These are phyloP conservation scores for Calidris pygmaea DNA, from an alignment of 2,113 vertebrate species.

Conservation along the genomic window DNA sequence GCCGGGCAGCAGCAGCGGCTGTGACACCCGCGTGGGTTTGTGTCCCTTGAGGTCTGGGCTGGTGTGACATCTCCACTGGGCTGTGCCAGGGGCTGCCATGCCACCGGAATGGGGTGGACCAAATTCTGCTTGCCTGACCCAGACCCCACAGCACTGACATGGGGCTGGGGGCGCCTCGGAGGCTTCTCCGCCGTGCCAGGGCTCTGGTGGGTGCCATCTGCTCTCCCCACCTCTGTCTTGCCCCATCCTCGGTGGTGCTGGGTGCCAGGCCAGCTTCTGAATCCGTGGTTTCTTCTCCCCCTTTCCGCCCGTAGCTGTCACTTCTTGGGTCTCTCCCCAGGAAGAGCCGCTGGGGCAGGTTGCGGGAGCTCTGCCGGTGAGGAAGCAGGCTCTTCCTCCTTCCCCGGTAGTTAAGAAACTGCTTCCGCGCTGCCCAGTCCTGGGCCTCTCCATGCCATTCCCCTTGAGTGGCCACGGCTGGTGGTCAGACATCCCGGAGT, in stretches of 20 bases:
- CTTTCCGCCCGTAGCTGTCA: fast-evolving
- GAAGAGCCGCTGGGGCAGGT: slow-evolving; percentile 49
- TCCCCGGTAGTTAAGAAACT: slow-evolving; percentile 12
- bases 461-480: neutral
- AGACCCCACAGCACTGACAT: neutral
- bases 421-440: neutral
- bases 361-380: neutral
- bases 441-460: neutral
- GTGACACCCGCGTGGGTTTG: fast-evolving
- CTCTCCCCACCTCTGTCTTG: neutral
- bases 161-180: fast-evolving
- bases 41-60: fast-evolving
- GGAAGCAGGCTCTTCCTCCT: slow-evolving; percentile 66
- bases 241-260: neutral
- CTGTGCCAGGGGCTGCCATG: neutral
- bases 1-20: neutral
- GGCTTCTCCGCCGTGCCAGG: neutral
- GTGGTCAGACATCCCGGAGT: neutral
- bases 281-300: neutral
- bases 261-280: neutral
- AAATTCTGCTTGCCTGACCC: neutral
- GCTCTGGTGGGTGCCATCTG: neutral
- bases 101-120: fast-evolving
- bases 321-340: slow-evolving; percentile 31
- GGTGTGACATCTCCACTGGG: fast-evolving